A percentile compares a stretch with the other conserved stretches of the same genome.
phyloP scores from a whole-genome alignment of 2,888 invertebrate species.

The Asteroscopus sphinx region DNA sequence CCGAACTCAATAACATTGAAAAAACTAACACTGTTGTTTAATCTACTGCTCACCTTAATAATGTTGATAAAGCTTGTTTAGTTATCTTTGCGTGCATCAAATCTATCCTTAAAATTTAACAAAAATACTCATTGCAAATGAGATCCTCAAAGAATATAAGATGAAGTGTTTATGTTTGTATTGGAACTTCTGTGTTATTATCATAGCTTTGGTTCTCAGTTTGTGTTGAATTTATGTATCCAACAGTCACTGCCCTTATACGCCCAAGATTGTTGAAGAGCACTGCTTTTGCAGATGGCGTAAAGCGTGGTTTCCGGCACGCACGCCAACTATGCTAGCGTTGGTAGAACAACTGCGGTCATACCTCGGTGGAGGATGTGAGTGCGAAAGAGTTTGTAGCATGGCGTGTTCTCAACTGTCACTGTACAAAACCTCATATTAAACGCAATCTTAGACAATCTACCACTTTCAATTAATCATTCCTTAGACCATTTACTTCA shows the following conservation, averaged over 20 bases:
- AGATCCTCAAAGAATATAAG: conserved; percentile 3
- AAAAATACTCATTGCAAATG: neutral
- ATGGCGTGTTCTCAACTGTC: conserved; percentile 63
- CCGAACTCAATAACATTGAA: conserved; percentile 22
- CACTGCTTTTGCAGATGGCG: conserved; percentile 87
- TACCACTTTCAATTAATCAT: conserved; percentile 7
- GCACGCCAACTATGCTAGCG: conserved; percentile 88
- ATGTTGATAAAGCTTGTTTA: conserved; percentile 18
- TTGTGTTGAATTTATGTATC: conserved; percentile 30
- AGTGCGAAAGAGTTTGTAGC: conserved; percentile 79
- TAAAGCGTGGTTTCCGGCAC: conserved; percentile 84
- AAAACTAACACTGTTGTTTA: conserved; percentile 29
- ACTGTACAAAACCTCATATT: conserved; percentile 29
- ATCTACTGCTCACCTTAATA: conserved; percentile 29
- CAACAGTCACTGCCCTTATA: conserved; percentile 31
- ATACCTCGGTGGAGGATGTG: conserved; percentile 89
- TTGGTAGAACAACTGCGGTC: conserved; percentile 88
- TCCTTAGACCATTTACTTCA: neutral
- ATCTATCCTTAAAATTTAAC: conserved; percentile 1
- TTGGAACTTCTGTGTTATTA: conserved; percentile 18
- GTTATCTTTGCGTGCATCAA: conserved; percentile 12
- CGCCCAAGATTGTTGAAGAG: conserved; percentile 66
- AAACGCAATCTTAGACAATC: conserved; percentile 9
- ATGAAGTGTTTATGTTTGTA: conserved; percentile 6
- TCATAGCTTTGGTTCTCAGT: conserved; percentile 31